Evolutionary conservation across 1,140 invertebrate species (phyloP).

Genomic region (Planococcus citri): DNA sequence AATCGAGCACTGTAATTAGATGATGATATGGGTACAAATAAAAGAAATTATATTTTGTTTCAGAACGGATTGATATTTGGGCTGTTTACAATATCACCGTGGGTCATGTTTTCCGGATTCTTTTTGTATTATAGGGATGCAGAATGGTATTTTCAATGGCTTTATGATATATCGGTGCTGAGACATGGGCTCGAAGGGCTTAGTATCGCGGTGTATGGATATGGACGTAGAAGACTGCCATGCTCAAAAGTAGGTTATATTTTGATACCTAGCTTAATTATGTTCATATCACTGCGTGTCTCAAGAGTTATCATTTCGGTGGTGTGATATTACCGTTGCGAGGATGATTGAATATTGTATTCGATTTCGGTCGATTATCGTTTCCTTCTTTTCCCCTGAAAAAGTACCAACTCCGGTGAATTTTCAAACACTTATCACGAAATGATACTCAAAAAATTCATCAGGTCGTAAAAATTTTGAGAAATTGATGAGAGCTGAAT

Average conservation of each 20-base stretch:
- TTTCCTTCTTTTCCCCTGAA: no score
- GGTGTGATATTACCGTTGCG: not conserved
- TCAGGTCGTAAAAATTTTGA: no score
- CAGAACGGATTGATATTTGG: constrained; percentile 74
- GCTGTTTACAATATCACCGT: constrained; percentile 67
- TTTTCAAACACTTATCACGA: no score
- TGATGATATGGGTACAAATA: not conserved
- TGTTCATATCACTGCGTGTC: no score
- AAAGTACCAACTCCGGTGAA: no score
- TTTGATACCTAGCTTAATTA: no score
- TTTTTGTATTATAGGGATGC: constrained; percentile 75
- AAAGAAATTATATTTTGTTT: not conserved
- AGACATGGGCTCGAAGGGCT: constrained; percentile 66
- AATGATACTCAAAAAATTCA: no score
- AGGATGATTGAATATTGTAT: no score
- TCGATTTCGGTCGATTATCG: no score
- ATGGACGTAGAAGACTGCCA: constrained; percentile 49
- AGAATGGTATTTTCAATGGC: constrained; percentile 62
- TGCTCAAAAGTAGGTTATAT: constrained; percentile 37
- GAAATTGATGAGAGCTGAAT: no score
- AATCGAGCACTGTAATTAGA: not conserved
- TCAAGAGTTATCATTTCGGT: not conserved
- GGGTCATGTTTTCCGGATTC: constrained; percentile 79
- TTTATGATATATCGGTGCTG: constrained; percentile 73
- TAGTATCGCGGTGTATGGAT: constrained; percentile 54